Conservation (phyloP, 2,797 vertebrate species). For the Eurystomus glaucurus region DNA sequence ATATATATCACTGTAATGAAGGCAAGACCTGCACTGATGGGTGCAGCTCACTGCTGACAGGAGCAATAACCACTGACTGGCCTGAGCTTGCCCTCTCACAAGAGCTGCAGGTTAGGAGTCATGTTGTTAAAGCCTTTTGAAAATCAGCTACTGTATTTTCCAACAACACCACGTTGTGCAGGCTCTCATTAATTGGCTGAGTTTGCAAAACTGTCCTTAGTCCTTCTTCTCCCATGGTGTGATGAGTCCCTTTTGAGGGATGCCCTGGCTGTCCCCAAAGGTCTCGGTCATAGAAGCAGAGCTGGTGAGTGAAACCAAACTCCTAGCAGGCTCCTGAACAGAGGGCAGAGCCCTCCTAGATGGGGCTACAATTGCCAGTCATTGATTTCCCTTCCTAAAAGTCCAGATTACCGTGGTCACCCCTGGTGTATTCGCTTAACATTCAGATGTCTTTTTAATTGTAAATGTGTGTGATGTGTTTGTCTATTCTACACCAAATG, state of each 20-base stretch:
- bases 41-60: neutral
- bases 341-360: neutral
- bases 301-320: neutral
- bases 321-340: neutral
- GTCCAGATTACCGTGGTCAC: too few relatives aligned
- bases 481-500: neutral
- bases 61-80: accelerated
- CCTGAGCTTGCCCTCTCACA: accelerated
- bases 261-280: neutral
- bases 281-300: neutral
- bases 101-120: neutral
- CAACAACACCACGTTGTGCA: neutral
- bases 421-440: neutral
- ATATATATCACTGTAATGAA: neutral
- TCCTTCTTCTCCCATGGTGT: neutral
- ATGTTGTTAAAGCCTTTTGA: accelerated
- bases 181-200: accelerated
- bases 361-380: accelerated
- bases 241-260: neutral
- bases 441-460: neutral
- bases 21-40: neutral
- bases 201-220: neutral
- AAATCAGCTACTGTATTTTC: neutral
- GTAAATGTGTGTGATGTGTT: neutral
- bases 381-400: neutral